Percentiles rank a stretch among this genome's conserved stretches.
Evolutionary conservation across 2,797 vertebrate genomes (phyloP).

Genomic region (Hozukius guyotensis): DNA sequence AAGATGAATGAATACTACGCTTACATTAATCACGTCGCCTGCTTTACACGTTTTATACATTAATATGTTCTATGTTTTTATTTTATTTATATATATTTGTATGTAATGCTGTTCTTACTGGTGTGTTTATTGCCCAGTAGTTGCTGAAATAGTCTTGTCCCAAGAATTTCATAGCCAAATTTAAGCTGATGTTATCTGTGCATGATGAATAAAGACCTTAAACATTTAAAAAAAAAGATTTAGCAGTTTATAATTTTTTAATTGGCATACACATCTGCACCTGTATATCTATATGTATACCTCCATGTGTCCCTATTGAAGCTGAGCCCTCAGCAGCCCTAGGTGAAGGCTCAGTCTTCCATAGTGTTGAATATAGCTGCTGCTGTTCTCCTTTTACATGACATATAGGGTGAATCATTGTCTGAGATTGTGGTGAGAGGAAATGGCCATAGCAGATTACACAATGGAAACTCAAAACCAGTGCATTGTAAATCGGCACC

Average conservation of each 20-base stretch:
- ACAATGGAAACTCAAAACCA: constrained; percentile 58
- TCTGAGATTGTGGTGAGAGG: constrained; percentile 60
- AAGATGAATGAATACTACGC: not conserved
- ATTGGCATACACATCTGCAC: not conserved
- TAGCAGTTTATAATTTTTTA: not conserved
- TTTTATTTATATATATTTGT: not conserved
- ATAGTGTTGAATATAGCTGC: not conserved
- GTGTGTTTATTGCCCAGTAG: not conserved
- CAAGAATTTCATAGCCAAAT: not conserved
- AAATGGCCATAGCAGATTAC: constrained; percentile 50
- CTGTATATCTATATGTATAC: not conserved
- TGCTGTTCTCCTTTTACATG: constrained; percentile 27
- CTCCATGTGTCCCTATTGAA: not conserved
- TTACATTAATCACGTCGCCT: not conserved
- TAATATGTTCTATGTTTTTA: not conserved
- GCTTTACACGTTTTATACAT: not conserved
- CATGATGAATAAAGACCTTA: not conserved
- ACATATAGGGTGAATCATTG: constrained; percentile 67
- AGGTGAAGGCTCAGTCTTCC: constrained; percentile 17
- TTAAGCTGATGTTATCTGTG: not conserved
- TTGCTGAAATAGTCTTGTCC: not conserved
- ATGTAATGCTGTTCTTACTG: not conserved
- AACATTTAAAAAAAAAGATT: not conserved
- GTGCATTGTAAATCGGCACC: constrained; percentile 42
- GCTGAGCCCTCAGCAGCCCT: not conserved